These are phyloP conservation scores for Nixonia krombeini DNA, from an alignment of 1,140 invertebrate species.

Conservation along the genomic window DNA sequence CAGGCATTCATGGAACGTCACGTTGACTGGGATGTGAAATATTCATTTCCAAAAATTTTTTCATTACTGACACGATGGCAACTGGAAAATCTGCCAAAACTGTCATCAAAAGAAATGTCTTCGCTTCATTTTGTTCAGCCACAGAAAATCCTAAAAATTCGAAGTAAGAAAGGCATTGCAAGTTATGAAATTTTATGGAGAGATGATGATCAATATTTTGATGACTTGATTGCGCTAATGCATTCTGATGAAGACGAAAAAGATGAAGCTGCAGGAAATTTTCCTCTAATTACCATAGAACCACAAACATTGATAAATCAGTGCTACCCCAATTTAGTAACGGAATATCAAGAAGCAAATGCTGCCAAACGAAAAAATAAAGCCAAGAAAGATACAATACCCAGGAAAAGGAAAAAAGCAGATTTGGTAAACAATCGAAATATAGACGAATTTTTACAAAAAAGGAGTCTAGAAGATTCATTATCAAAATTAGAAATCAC, in stretches of 20 bases:
- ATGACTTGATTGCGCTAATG: too few species aligned
- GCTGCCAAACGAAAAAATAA: slow-evolving; percentile 70
- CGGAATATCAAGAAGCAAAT: slow-evolving; percentile 75
- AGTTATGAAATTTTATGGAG: slow-evolving; percentile 82
- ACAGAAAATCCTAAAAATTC: slow-evolving; percentile 74
- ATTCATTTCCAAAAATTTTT: slow-evolving; percentile 84
- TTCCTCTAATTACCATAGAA: slow-evolving; percentile 76
- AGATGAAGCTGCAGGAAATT: slow-evolving; percentile 24
- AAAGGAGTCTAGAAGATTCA: slow-evolving; percentile 49
- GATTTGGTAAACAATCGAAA: slow-evolving; percentile 43
- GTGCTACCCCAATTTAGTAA: slow-evolving; percentile 79
- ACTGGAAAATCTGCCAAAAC: slow-evolving; percentile 65
- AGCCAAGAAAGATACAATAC: slow-evolving; percentile 67
- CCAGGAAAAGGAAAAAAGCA: slow-evolving; percentile 47
- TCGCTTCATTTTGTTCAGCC: slow-evolving; percentile 64
- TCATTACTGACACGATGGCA: slow-evolving; percentile 84
- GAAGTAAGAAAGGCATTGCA: slow-evolving; percentile 75
- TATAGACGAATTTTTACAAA: slow-evolving; percentile 63
- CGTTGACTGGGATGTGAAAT: slow-evolving; percentile 82
- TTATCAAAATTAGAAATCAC: slow-evolving; percentile 51
- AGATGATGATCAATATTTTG: slow-evolving; percentile 70
- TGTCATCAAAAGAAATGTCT: slow-evolving; percentile 36
- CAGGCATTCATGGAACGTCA: slow-evolving; percentile 78
- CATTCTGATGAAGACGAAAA: slow-evolving; percentile 44
- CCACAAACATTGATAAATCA: slow-evolving; percentile 75